phyloP scores from a whole-genome alignment of 2,113 vertebrate species.

The Gambusia affinis region DNA sequence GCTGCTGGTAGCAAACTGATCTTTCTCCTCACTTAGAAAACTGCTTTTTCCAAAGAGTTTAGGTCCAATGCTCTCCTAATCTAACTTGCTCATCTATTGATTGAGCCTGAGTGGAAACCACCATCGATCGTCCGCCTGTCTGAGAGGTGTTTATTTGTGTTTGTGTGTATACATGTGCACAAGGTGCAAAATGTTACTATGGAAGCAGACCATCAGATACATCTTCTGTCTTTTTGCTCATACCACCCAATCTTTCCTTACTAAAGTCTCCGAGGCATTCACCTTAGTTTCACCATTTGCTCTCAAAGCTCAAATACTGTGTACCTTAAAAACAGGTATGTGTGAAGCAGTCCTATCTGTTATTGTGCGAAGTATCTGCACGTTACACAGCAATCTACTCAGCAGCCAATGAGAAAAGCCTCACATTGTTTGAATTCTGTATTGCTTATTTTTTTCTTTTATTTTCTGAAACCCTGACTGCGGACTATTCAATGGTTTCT shows the following conservation, averaged over 20 bases:
- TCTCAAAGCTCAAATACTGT: background rate
- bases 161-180: slow-evolving; percentile 22
- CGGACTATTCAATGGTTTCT: background rate
- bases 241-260: background rate
- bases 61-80: slow-evolving; percentile 12
- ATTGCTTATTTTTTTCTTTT: background rate
- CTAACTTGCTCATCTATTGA: slow-evolving; percentile 34
- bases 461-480: background rate
- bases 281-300: background rate
- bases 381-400: background rate
- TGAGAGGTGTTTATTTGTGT: background rate
- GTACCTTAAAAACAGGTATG: background rate
- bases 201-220: slow-evolving; percentile 31
- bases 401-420: background rate
- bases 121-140: slow-evolving; percentile 1
- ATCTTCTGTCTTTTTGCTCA: background rate
- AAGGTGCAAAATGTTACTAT: slow-evolving; percentile 25
- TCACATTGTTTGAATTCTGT: background rate
- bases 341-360: background rate
- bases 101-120: slow-evolving; percentile 20
- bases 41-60: slow-evolving; percentile 3
- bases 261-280: background rate
- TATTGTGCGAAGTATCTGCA: background rate
- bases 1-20: background rate
- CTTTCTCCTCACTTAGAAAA: background rate